phyloP scores from a whole-genome alignment of 1,140 invertebrate species.

The Drosophila ogumai region DNA sequence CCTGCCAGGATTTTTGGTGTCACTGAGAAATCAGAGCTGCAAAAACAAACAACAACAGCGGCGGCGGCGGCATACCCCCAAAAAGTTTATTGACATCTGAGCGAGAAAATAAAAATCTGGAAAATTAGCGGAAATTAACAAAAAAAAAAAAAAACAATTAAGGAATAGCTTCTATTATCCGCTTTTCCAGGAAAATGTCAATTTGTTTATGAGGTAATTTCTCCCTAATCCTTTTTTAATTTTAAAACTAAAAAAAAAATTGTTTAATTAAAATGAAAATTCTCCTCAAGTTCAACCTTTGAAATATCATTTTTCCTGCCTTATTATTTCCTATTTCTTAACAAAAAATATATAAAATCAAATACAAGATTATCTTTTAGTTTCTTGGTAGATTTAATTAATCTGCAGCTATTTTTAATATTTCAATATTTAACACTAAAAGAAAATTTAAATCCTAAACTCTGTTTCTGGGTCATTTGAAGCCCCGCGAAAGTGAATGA shows the following conservation, averaged over 20 bases:
- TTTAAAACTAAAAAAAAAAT: too few species aligned
- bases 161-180: not conserved
- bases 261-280: too few species aligned
- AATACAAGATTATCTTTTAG: too few species aligned
- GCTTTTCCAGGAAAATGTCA: not conserved
- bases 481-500: constrained; percentile 15
- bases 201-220: not conserved
- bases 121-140: not conserved
- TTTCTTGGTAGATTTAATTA: too few species aligned
- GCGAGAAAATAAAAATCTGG: not conserved
- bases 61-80: not conserved
- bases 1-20: constrained; percentile 13
- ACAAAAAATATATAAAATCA: too few species aligned
- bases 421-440: not conserved
- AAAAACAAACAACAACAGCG: not conserved
- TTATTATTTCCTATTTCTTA: too few species aligned
- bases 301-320: too few species aligned
- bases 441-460: not conserved
- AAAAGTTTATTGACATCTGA: constrained; percentile 33
- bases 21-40: constrained; percentile 25
- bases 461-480: constrained; percentile 12
- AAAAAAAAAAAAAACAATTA: not conserved
- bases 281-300: too few species aligned
- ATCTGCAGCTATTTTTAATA: too few species aligned
- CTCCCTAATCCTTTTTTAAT: too few species aligned